Evolutionary conservation across 2,888 invertebrate species (phyloP), one percentile per base, ranked within the genome.

Genomic region (Spilarctia lutea): DNA sequence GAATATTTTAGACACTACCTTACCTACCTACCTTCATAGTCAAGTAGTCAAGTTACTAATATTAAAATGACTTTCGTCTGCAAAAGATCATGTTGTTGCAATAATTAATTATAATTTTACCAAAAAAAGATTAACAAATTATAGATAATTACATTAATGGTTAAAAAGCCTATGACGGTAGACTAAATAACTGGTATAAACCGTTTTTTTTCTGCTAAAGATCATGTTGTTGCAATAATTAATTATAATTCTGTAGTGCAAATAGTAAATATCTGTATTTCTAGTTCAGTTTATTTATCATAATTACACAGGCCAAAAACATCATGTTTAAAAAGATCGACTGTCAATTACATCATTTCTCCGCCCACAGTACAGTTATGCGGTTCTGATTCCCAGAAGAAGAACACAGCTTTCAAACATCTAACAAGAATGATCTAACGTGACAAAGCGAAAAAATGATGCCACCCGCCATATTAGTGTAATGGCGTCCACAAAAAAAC

Each of bases 381-480:
- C 92, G 93, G 89, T 90, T 93, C 88, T 83, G 89, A 89, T 94
- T 89, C 91, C 85, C 83, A 89, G 89, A 91, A 92, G 86, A 91
- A 90, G 91, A 91, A 90, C 92, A 85, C 91, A 91, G 94, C 94
- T 95, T 95, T 95, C 95, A 90, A 94, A 91, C 91, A 85, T 92
- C 94, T 94, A 93, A 93, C 94, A 91, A 94, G 94, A 95, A 94
- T 96, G 95, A 96, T 96, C 96, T 95, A 96, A 96, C 95, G 95
- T 95, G 96, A 95, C 95, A 92, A 92, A 92, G 94, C 94, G 91
- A 94, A 94, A 94, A 94, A 95, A 94, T 93, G 91, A 94, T 95
- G 94, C 95, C 94, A 94, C 91, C 91, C 91, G 92, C 91, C 94
- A 92, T 94, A 92, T 94, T 93, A 91, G 92, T 92, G 92, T 94